Conservation (phyloP, 2,113 vertebrate species). For the Columba janthina region DNA sequence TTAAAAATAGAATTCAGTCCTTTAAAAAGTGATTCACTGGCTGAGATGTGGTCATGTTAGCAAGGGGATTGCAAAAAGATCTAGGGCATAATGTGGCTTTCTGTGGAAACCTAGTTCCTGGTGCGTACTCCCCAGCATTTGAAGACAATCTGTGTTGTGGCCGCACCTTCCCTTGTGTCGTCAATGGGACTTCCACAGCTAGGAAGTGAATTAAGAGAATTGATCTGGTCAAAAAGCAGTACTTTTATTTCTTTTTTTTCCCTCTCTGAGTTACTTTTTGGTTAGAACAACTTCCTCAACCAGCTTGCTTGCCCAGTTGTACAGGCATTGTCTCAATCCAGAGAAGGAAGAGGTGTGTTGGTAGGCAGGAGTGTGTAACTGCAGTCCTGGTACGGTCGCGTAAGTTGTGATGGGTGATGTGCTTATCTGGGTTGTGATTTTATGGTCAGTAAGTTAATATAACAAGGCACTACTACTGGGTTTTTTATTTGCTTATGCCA, state of each 20-base stretch:
- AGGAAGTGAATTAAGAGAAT: background rate
- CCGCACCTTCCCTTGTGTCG: background rate
- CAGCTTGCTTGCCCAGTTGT: fast-evolving
- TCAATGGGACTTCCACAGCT: background rate
- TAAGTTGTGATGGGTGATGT: background rate
- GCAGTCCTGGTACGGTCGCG: fast-evolving
- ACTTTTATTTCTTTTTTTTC: background rate
- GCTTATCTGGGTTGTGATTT: background rate
- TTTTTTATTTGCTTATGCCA: background rate
- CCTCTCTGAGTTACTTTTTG: background rate
- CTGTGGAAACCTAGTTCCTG: background rate
- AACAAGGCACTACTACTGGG: background rate
- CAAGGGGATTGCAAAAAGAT: background rate
- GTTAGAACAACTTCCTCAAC: background rate
- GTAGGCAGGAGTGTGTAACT: background rate
- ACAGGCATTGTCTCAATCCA: fast-evolving
- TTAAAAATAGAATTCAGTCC: background rate
- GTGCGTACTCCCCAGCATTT: background rate
- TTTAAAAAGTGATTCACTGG: background rate
- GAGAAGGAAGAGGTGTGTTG: background rate
- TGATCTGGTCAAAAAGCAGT: background rate
- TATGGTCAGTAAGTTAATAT: fast-evolving
- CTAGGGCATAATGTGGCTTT: background rate
- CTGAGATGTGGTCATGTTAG: background rate
- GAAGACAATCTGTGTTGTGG: background rate